phyloP scores from a whole-genome alignment of 2,113 vertebrate genomes.

The Chelonoidis abingdonii region DNA sequence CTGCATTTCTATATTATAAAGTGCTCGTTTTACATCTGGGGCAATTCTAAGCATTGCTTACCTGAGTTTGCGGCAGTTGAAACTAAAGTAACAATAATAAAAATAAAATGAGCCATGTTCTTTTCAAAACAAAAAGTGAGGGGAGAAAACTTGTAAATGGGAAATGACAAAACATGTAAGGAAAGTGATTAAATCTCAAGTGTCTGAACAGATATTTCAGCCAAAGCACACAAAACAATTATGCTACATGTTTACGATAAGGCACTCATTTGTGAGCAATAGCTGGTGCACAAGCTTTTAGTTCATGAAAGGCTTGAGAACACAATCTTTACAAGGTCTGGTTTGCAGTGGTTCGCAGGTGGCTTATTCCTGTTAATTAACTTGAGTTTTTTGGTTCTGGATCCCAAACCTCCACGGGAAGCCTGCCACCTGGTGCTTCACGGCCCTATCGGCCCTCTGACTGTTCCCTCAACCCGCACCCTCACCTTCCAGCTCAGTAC shows the following conservation, averaged over 20 bases:
- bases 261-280: neutral
- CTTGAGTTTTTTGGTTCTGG: neutral
- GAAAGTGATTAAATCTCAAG: neutral
- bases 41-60: neutral
- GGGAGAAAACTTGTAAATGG: neutral
- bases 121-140: neutral
- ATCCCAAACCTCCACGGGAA: neutral
- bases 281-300: neutral
- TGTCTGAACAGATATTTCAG: neutral
- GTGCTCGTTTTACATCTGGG: neutral
- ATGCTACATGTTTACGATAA: neutral
- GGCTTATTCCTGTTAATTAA: neutral
- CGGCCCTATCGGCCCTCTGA: neutral
- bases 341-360: neutral
- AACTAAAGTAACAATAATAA: neutral
- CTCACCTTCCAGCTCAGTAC: neutral
- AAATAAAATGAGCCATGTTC: neutral
- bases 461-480: neutral
- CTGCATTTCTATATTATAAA: neutral
- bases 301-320: neutral
- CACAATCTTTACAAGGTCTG: neutral
- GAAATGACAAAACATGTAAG: neutral
- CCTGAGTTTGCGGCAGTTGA: neutral
- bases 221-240: neutral
- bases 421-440: neutral